phyloP scores from a whole-genome alignment of 2,113 vertebrate genomes.

The Alouatta palliata region DNA sequence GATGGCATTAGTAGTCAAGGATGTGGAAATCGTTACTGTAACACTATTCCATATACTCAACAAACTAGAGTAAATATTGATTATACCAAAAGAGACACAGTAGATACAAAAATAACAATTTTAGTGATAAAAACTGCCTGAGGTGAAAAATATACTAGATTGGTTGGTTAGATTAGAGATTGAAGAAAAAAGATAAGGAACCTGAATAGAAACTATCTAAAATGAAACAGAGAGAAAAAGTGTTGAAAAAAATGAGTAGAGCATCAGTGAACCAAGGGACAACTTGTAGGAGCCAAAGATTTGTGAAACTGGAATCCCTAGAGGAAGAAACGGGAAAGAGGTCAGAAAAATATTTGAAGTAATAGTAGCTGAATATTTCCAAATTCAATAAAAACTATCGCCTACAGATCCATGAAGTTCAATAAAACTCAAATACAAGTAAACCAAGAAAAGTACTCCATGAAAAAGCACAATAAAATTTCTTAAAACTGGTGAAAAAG shows the following conservation, averaged over 20 bases:
- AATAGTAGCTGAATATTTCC: not conserved
- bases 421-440: not conserved
- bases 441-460: not conserved
- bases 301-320: not conserved
- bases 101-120: too few species aligned
- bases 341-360: not conserved
- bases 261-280: not conserved
- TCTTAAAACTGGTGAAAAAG: not conserved
- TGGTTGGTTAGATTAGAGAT: not conserved
- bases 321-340: not conserved
- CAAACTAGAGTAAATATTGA: not conserved
- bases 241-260: not conserved
- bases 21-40: not conserved
- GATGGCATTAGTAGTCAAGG: not conserved
- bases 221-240: not conserved
- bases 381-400: not conserved
- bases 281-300: not conserved
- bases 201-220: not conserved
- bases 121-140: too few species aligned
- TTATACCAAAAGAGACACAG: not conserved
- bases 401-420: not conserved
- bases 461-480: not conserved
- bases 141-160: not conserved
- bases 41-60: not conserved
- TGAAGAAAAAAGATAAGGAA: not conserved